phyloP scores from a whole-genome alignment of 2,888 invertebrate species.

The Rhagonycha fulva region DNA sequence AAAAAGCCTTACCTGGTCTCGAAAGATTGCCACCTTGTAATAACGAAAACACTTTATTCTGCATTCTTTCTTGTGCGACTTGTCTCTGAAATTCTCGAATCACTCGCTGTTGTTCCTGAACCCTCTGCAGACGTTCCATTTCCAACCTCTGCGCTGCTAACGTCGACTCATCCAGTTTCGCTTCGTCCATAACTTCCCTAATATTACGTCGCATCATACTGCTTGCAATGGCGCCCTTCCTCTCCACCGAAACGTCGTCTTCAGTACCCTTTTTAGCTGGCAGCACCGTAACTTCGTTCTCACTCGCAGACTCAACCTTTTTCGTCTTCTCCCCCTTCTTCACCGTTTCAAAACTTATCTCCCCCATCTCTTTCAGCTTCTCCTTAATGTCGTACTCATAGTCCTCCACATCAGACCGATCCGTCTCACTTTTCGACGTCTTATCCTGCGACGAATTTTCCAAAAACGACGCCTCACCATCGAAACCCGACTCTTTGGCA shows the following conservation, averaged over 20 bases:
- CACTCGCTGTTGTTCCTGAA: constrained; percentile 84
- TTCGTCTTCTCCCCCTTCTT: constrained; percentile 54
- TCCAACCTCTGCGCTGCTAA: constrained; percentile 91
- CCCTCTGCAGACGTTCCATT: constrained; percentile 81
- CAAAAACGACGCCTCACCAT: constrained; percentile 36
- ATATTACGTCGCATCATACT: constrained; percentile 81
- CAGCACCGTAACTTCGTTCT: constrained; percentile 82
- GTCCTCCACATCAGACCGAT: constrained; percentile 44
- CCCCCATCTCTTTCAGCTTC: constrained; percentile 67
- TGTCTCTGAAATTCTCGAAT: constrained; percentile 82
- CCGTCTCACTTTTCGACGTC: constrained; percentile 33
- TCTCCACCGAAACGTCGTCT: constrained; percentile 26
- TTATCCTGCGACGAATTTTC: constrained; percentile 41
- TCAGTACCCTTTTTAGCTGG: constrained; percentile 49
- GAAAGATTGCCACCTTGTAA: constrained; percentile 66
- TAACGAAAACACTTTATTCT: constrained; percentile 71
- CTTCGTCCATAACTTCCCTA: constrained; percentile 91
- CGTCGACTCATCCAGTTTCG: constrained; percentile 90
- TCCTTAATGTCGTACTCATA: constrained; percentile 65
- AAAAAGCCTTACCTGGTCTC: constrained; percentile 44
- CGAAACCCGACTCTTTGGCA: constrained; percentile 40
- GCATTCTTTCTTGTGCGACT: constrained; percentile 74
- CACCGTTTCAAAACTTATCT: constrained; percentile 55
- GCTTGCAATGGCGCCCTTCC: constrained; percentile 43
- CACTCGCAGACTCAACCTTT: constrained; percentile 60